Evolutionary conservation across 2,888 invertebrate species (phyloP).

Genomic region (Colostygia pectinataria): DNA sequence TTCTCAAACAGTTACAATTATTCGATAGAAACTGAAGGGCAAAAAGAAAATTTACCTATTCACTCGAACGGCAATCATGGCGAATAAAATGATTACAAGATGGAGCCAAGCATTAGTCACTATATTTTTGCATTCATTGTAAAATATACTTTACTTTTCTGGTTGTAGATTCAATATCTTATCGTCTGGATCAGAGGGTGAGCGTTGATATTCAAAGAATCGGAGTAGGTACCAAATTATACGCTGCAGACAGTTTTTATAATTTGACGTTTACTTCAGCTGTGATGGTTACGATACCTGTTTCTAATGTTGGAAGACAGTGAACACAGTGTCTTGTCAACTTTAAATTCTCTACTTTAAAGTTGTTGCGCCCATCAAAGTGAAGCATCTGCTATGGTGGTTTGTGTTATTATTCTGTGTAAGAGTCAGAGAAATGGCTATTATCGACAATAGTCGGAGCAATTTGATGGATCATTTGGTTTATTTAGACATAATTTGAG

Average conservation of each 20-base stretch:
- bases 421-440: slow-evolving; percentile 51
- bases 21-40: slow-evolving; percentile 55
- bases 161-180: background rate
- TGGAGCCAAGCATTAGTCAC: slow-evolving; percentile 37
- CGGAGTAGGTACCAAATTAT: too few species aligned
- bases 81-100: slow-evolving; percentile 65
- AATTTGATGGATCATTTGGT: slow-evolving; percentile 38
- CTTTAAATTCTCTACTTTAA: too few species aligned
- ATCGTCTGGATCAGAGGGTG: too few species aligned
- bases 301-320: too few species aligned
- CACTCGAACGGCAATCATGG: slow-evolving; percentile 64
- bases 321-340: too few species aligned
- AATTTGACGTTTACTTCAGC: too few species aligned
- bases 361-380: background rate
- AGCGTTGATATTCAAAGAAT: too few species aligned
- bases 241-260: too few species aligned
- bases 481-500: slow-evolving; percentile 31
- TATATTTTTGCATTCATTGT: background rate
- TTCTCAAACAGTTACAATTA: slow-evolving; percentile 64
- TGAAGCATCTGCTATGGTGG: background rate
- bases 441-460: slow-evolving; percentile 44
- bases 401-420: slow-evolving; percentile 14
- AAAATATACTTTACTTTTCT: background rate
- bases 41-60: slow-evolving; percentile 69
- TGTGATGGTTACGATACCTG: too few species aligned